These are phyloP conservation scores for Brachyptera putata DNA, from an alignment of 2,888 invertebrate genomes.

Conservation along the genomic window DNA sequence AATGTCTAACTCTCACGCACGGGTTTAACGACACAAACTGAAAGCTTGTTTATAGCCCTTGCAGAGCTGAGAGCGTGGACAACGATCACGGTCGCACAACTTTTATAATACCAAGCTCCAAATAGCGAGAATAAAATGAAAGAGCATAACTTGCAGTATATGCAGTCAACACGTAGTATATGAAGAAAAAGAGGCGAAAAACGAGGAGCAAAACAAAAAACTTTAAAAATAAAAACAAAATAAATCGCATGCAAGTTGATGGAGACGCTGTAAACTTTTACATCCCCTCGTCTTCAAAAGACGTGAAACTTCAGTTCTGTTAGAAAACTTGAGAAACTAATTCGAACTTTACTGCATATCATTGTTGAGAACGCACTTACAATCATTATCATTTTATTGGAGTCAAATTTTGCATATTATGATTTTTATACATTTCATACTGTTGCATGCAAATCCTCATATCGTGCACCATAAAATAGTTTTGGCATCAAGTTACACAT, in stretches of 20 bases:
- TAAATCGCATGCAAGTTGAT: slow-evolving; percentile 6
- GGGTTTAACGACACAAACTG: background rate
- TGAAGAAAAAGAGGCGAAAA: background rate
- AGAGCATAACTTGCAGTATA: background rate
- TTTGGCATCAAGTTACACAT: too few species aligned
- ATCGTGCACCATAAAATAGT: background rate
- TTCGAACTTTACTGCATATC: background rate
- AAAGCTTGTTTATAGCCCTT: background rate
- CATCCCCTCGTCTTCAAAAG: slow-evolving; percentile 7
- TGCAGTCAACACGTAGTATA: slow-evolving; percentile 1
- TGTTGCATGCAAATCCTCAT: background rate
- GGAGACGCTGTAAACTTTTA: slow-evolving; percentile 15
- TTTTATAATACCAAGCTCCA: slow-evolving; percentile 15
- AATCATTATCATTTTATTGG: background rate
- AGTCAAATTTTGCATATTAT: background rate
- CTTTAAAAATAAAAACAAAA: slow-evolving; percentile 1
- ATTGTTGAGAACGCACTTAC: background rate
- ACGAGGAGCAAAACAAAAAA: background rate
- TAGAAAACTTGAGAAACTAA: background rate
- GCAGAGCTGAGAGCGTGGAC: background rate
- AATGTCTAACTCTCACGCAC: background rate
- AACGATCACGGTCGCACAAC: background rate
- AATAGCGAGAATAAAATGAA: slow-evolving; percentile 20
- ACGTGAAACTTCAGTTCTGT: slow-evolving; percentile 12
- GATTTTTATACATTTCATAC: background rate